Evolutionary conservation across 2,113 vertebrate genomes (phyloP).

Genomic region (Caranx melampygus): DNA sequence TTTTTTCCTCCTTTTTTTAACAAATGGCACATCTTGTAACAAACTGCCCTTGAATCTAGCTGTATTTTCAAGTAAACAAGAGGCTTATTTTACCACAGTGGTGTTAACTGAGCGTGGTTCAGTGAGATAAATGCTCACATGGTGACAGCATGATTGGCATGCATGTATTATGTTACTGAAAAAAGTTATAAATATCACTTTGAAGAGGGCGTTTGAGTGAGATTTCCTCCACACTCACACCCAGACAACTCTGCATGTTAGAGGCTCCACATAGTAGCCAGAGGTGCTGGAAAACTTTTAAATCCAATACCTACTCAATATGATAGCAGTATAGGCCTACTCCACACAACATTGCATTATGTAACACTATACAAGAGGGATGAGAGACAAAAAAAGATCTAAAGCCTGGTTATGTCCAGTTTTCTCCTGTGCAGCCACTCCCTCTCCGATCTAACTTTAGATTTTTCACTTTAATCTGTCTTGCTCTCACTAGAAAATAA

Average conservation of each 20-base stretch:
- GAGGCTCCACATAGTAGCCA: constrained; percentile 5
- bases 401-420: background rate
- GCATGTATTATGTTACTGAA: background rate
- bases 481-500: background rate
- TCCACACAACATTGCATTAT: constrained; percentile 17
- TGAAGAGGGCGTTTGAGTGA: background rate
- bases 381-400: constrained; percentile 13
- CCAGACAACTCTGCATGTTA: background rate
- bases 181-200: constrained; percentile 24
- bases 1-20: background rate
- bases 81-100: background rate
- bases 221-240: background rate
- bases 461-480: background rate
- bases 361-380: constrained; percentile 7
- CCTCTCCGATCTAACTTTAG: background rate
- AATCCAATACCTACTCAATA: background rate
- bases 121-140: constrained; percentile 14
- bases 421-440: constrained; percentile 6
- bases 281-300: background rate
- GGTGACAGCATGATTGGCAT: constrained; percentile 29
- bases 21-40: background rate
- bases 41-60: constrained; percentile 17
- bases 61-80: background rate
- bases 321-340: background rate
- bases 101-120: background rate